Conservation (phyloP, 2,113 vertebrate genomes). For the Hypomesus transpacificus region DNA sequence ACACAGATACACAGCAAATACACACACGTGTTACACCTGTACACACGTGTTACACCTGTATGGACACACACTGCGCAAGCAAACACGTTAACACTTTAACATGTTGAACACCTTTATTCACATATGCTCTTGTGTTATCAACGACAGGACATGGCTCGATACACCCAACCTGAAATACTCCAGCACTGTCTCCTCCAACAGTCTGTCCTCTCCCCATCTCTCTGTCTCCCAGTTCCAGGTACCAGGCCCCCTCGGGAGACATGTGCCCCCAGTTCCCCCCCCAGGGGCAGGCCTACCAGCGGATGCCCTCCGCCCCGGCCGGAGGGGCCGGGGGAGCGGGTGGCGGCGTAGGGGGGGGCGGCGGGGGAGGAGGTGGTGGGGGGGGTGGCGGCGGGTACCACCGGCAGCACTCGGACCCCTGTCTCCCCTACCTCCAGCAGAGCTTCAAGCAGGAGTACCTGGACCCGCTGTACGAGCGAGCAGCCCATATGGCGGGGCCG, state of each 20-base stretch:
- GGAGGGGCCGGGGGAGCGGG: slow-evolving; percentile 49
- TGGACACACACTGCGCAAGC: neutral
- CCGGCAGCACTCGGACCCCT: slow-evolving; percentile 81
- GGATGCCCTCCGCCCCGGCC: slow-evolving; percentile 69
- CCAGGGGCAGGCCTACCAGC: slow-evolving; percentile 73
- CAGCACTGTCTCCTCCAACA: neutral
- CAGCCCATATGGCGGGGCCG: slow-evolving; percentile 57
- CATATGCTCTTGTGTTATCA: no score
- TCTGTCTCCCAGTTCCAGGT: slow-evolving; percentile 69
- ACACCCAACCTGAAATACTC: no score
- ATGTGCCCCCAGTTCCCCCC: slow-evolving; percentile 79
- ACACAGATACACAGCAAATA: neutral
- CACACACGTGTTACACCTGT: neutral
- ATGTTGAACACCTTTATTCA: no score
- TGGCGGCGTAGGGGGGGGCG: slow-evolving; percentile 34
- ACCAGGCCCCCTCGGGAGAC: slow-evolving; percentile 77
- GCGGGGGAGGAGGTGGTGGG: slow-evolving; percentile 22
- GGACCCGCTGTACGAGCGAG: slow-evolving; percentile 80
- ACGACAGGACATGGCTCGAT: no score
- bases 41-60: neutral
- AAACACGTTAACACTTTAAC: neutral
- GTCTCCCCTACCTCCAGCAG: slow-evolving; percentile 82
- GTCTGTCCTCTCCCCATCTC: neutral
- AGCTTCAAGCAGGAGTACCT: slow-evolving; percentile 92
- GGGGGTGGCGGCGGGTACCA: slow-evolving; percentile 63